Conservation (phyloP, 1,140 invertebrate species). For the Drosophila bipectinata region DNA sequence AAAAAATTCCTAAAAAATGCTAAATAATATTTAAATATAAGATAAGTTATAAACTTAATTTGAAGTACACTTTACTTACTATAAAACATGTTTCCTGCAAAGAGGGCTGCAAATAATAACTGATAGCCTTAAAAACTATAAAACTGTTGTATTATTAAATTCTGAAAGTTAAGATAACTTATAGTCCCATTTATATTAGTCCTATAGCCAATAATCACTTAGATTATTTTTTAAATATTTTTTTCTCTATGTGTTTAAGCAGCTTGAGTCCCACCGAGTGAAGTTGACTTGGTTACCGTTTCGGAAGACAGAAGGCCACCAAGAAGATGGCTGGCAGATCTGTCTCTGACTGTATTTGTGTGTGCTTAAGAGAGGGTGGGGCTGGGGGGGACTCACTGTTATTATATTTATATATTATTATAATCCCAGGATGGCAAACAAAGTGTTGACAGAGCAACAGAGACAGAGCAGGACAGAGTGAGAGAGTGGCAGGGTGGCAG, state of each 20-base stretch:
- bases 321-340: conserved; percentile 48
- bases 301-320: conserved; percentile 36
- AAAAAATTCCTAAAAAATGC: neutral
- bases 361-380: neutral
- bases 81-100: no score
- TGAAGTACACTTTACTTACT: neutral
- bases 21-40: neutral
- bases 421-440: conserved; percentile 37
- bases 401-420: conserved; percentile 66
- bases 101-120: no score
- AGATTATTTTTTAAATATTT: neutral
- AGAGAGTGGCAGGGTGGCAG: neutral
- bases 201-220: no score
- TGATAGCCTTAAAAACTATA: no score
- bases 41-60: neutral
- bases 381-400: conserved; percentile 22
- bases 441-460: conserved; percentile 40
- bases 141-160: no score
- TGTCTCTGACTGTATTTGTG: conserved; percentile 1
- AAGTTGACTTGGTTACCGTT: conserved; percentile 66
- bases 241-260: neutral
- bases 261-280: conserved; percentile 3
- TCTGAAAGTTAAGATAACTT: no score
- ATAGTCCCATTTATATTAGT: no score
- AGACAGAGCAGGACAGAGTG: neutral